Conservation (phyloP, 2,797 vertebrate genomes). For the Luscinia luscinia region DNA sequence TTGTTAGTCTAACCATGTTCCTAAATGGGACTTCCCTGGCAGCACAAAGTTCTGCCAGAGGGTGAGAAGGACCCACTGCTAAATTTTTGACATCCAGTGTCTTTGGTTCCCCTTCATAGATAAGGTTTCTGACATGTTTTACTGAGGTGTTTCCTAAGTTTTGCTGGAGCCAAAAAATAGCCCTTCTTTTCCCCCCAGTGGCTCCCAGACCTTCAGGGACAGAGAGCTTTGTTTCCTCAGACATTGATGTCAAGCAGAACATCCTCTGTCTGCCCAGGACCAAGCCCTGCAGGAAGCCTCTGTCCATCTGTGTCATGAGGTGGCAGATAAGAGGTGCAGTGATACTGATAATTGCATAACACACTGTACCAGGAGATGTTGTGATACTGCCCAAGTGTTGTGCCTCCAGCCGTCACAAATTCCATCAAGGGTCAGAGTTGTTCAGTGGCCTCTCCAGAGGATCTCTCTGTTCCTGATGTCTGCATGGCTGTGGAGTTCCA, state of each 20-base stretch:
- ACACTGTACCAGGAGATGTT: background rate
- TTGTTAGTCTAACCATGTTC: background rate
- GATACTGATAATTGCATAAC: slow-evolving; percentile 13
- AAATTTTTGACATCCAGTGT: background rate
- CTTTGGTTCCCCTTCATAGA: background rate
- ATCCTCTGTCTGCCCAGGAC: background rate
- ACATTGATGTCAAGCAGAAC: background rate
- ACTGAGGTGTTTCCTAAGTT: background rate
- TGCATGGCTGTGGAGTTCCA: background rate
- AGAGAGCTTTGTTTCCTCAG: background rate
- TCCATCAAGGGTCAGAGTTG: slow-evolving; percentile 7
- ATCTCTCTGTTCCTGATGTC: background rate
- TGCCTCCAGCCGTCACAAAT: background rate
- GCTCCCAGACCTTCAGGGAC: background rate
- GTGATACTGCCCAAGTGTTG: background rate
- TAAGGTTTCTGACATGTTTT: background rate
- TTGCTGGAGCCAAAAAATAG: slow-evolving; percentile 29
- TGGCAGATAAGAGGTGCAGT: background rate
- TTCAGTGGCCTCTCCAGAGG: background rate
- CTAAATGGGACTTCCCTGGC: background rate
- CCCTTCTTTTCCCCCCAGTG: background rate
- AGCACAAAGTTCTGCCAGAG: background rate
- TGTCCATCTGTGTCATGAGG: background rate
- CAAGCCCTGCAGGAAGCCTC: background rate
- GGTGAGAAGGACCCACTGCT: background rate